A percentile compares a stretch with the other conserved stretches of the same genome.
phyloP scores from a whole-genome alignment of 2,888 invertebrate genomes.

The Alentia gelatinosa region DNA sequence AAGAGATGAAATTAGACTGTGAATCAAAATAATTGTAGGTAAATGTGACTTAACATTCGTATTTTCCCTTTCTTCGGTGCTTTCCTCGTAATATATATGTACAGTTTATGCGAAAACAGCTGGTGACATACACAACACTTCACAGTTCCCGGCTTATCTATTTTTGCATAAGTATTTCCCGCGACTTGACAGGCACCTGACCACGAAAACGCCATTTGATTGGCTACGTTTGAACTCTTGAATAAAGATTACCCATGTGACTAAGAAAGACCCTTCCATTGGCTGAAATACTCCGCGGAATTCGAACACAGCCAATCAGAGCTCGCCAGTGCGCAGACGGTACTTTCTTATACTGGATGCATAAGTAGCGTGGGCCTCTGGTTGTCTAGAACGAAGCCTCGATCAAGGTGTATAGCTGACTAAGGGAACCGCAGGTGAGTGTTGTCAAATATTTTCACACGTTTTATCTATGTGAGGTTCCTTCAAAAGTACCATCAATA shows the following conservation, averaged over 20 bases:
- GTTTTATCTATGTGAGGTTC: background rate
- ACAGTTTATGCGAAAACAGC: background rate
- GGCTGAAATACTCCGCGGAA: constrained; percentile 70
- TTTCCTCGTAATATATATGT: background rate
- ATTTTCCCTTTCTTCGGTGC: background rate
- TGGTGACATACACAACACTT: background rate
- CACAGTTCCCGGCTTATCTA: constrained; percentile 24
- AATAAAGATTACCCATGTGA: constrained; percentile 57
- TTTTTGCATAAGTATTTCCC: constrained; percentile 56
- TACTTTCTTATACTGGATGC: constrained; percentile 46
- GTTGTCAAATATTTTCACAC: background rate
- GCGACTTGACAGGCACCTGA: constrained; percentile 49
- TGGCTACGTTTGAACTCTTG: constrained; percentile 46
- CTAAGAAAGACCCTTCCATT: constrained; percentile 65
- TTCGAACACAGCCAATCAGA: constrained; percentile 72
- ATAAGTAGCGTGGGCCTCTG: constrained; percentile 54
- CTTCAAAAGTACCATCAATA: background rate
- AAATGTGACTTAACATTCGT: background rate
- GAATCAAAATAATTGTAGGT: background rate
- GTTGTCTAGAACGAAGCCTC: background rate
- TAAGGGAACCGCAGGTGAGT: background rate
- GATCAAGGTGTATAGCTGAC: background rate
- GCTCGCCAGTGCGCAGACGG: background rate
- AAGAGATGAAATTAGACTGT: background rate
- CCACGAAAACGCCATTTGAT: constrained; percentile 2